Evolutionary conservation across 2,113 vertebrate species (phyloP), one percentile per base, ranked within the genome.

Genomic region (Archocentrus centrarchus): DNA sequence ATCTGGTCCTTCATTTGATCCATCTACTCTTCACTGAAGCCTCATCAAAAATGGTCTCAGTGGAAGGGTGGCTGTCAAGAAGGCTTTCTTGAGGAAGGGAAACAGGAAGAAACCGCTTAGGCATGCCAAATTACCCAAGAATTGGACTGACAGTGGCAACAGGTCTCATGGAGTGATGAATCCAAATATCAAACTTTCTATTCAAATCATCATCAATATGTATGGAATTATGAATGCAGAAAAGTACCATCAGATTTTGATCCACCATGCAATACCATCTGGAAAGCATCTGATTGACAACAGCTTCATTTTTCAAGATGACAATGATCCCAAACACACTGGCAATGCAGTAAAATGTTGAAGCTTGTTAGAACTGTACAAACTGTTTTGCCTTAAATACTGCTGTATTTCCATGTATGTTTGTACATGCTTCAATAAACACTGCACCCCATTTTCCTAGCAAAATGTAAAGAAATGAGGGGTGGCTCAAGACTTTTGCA

Each of bases 31-130:
- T 59, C 15, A 15, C 58, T 7, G 24, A 59, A 7, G 58, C 58
- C 58, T 59, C 57, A 63, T 59, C 57, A 63, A 10, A 37, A 13
- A 66, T 66, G 41, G 37, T 24, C n/a, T 44, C 64, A 68, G 39
- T 68, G 22, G 64, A 47, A 47, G 22, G 2, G 41, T 6, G 9
- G 64, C 64, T 70, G 41, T 22, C 15, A 20, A 70, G 41, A 20
- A 47, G 44, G 11, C 44, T 14, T 47, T 47, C 13, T 15, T 70
- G 24, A 10, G 37, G 37, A 39, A 39, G 7, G 41, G 9, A 50
- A 70, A 50, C 2, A 0, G 41, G 11, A 14, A 7, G 22, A 50
- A 30, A 50, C 30, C 15, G 24, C 41, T 50, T 14, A 47, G 44
- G 44, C 14, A 44, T 11, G 4, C 11, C 41, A 44, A 44, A 44